phyloP scores from a whole-genome alignment of 1,140 invertebrate genomes.

The Branchinecta lynchi region DNA sequence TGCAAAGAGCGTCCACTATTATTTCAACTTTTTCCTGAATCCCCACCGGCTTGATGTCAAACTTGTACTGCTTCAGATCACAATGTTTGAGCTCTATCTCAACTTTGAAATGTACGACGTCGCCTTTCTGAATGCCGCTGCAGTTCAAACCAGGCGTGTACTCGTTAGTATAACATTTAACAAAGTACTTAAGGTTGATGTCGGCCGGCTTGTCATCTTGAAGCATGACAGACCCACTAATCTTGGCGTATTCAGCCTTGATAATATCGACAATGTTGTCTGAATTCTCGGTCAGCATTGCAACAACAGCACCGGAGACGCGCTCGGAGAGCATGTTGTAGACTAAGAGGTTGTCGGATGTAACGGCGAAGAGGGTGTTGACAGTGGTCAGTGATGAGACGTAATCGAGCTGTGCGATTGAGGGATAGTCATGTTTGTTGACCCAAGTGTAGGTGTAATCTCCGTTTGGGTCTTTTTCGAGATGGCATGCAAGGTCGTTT shows the following conservation, averaged over 20 bases:
- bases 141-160: slow-evolving; percentile 36
- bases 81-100: slow-evolving; percentile 22
- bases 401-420: slow-evolving; percentile 27
- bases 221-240: slow-evolving; percentile 36
- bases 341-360: slow-evolving; percentile 37
- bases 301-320: slow-evolving; percentile 35
- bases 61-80: background rate
- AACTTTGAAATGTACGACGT: slow-evolving; percentile 31
- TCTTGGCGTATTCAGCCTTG: slow-evolving; percentile 38
- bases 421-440: slow-evolving; percentile 26
- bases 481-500: slow-evolving; percentile 46
- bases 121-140: slow-evolving; percentile 37
- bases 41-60: slow-evolving; percentile 27
- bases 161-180: slow-evolving; percentile 32
- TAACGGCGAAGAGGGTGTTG: slow-evolving; percentile 49
- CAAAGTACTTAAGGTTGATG: slow-evolving; percentile 38
- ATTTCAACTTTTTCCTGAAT: slow-evolving; percentile 32
- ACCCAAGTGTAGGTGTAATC: slow-evolving; percentile 35
- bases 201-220: slow-evolving; percentile 37
- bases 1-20: slow-evolving; percentile 23
- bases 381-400: slow-evolving; percentile 37
- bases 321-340: slow-evolving; percentile 37
- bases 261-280: slow-evolving; percentile 42
- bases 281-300: slow-evolving; percentile 42
- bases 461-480: slow-evolving; percentile 31